phyloP scores from a whole-genome alignment of 2,113 vertebrate species.

The Haplochromis vanheusdeni region DNA sequence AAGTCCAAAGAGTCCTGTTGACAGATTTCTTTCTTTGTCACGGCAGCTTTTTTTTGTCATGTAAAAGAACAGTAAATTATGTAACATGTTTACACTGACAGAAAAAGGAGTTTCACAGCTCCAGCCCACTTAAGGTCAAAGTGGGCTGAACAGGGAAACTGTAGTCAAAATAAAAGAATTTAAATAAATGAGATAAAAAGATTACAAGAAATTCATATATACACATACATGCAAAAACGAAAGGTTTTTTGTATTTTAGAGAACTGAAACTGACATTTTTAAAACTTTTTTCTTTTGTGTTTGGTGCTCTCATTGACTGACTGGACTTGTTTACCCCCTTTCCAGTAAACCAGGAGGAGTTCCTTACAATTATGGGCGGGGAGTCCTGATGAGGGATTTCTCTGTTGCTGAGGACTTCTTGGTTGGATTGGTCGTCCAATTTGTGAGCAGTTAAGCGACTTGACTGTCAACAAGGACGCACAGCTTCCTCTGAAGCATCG shows the following conservation, averaged over 20 bases:
- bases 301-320: not conserved
- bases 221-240: not conserved
- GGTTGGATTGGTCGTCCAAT: not conserved
- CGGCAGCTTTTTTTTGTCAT: not conserved
- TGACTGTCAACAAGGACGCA: not conserved
- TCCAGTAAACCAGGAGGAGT: conserved; percentile 88
- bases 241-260: not conserved
- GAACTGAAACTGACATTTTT: not conserved
- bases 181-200: not conserved
- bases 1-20: not conserved
- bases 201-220: not conserved
- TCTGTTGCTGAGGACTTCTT: not conserved
- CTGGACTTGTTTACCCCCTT: not conserved
- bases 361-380: conserved; percentile 91
- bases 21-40: not conserved
- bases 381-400: conserved; percentile 74
- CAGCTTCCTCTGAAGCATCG: not conserved
- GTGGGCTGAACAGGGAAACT: not conserved
- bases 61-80: not conserved
- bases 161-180: not conserved
- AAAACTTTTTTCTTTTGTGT: not conserved
- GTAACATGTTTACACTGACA: not conserved
- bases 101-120: not conserved
- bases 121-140: not conserved
- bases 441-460: not conserved